These are phyloP conservation scores for silkworm (Bombyx mori) DNA, from an alignment of 1,140 invertebrate species.

Conservation along the genomic window DNA sequence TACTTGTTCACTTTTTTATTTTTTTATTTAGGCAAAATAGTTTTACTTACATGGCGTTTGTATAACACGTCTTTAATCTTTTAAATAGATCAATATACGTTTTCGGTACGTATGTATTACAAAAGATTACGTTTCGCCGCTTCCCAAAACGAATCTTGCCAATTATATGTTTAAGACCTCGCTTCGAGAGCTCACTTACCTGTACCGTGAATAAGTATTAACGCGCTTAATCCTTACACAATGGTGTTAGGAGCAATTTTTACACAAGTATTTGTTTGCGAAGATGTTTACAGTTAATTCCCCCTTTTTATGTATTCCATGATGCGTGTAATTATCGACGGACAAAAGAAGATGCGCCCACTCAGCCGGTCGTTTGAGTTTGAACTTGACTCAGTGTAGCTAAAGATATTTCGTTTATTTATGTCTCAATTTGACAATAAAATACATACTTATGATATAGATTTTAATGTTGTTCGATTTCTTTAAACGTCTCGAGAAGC, in stretches of 20 bases:
- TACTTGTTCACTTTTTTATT: no score
- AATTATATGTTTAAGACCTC: constrained; percentile 33
- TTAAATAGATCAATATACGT: background rate
- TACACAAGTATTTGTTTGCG: constrained; percentile 39
- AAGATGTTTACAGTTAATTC: constrained; percentile 43
- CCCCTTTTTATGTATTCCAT: constrained; percentile 22
- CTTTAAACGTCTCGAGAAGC: no score
- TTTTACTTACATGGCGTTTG: no score
- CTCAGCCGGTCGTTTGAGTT: constrained; percentile 8
- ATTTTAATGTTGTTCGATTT: no score
- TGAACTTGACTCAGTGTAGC: no score
- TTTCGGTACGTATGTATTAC: constrained; percentile 13
- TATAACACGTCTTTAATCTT: no score
- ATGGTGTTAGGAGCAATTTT: constrained; percentile 33
- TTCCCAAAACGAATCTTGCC: constrained; percentile 39
- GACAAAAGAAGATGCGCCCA: constrained; percentile 24
- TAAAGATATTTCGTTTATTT: no score
- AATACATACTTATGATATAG: no score
- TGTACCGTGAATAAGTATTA: constrained; percentile 33
- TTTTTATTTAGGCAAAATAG: no score
- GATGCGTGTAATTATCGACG: constrained; percentile 23
- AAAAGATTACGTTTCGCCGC: constrained; percentile 35
- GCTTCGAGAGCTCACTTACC: constrained; percentile 40
- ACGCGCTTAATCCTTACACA: constrained; percentile 41
- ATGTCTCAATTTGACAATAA: no score